Evolutionary conservation across 1,140 invertebrate genomes (phyloP), one percentile per base, ranked within the genome.

Genomic region (Asbolus verrucosus): DNA sequence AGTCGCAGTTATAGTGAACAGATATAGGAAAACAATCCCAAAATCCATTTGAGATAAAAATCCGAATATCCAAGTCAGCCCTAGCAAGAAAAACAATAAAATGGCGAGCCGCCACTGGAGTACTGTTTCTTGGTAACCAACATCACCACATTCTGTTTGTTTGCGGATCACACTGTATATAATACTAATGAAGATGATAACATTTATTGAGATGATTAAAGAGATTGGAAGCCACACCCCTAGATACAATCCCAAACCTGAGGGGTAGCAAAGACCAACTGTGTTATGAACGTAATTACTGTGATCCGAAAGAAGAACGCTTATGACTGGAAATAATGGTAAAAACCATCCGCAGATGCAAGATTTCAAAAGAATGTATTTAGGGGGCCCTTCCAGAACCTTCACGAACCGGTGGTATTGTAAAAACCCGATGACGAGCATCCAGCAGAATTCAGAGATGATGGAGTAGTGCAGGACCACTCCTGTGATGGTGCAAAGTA

Each of bases 31-130:
- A 6, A 85, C 67, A 8, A 84, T 74, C 6, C 78, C 77, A 2
- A 81, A 82, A 15, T 81, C 79, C 16, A 85, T 82, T 72, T 85
- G 83, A n/a, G 84, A 83, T 27, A 87, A 80, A 13, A 89, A 79
- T 5, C 87, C 88, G 74, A 89, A 89, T 13, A 87, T 78, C 88
- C 88, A 89, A 3, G 86, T 85, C 0, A 90, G 74, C 0, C 88
- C 88, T 3, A 90, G 76, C 66, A 89, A 77, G 67, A 87, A 89
- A 74, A 89, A 89, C 2, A 90, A 77, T 63, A 89, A 79, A 8
- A 88, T 73, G 1, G 85, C 87, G 3, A 89, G 75, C 11, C 84
- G 79, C 41, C 89, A 80, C 72, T 88, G 87, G 31, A n/a, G n/a
- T n/a, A n/a, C n/a, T n/a, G n/a, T n/a, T n/a, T n/a, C n/a, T n/a